Percentiles rank a stretch among this genome's conserved stretches.
phyloP scores from a whole-genome alignment of 2,888 invertebrate species.

The Neria commutata region DNA sequence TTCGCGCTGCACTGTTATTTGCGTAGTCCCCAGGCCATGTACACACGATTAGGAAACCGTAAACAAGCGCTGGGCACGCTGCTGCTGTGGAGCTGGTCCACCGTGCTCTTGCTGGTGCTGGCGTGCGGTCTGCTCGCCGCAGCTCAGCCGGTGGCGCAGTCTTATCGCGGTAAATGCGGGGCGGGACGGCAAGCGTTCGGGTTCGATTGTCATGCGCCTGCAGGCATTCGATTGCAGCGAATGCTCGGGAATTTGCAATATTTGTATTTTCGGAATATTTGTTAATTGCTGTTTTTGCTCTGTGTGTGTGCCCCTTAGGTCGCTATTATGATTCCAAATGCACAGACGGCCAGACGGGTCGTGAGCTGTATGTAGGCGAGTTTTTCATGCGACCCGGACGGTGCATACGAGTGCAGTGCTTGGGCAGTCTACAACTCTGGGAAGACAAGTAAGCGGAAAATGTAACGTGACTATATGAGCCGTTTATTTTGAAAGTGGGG shows the following conservation, averaged over 20 bases:
- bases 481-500: too few species aligned
- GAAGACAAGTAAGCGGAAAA: conserved; percentile 54
- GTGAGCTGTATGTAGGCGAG: conserved; percentile 55
- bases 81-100: not conserved
- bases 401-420: conserved; percentile 56
- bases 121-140: not conserved
- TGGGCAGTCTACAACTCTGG: conserved; percentile 53
- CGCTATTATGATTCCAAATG: conserved; percentile 32
- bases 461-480: too few species aligned
- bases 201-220: not conserved
- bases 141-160: not conserved
- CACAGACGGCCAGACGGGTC: conserved; percentile 48
- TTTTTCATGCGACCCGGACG: conserved; percentile 50
- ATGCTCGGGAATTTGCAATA: too few species aligned
- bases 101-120: not conserved
- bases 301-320: not conserved
- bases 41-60: not conserved
- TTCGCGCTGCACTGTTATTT: not conserved
- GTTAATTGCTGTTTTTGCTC: not conserved
- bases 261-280: too few species aligned
- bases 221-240: too few species aligned
- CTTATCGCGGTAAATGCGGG: conserved; percentile 1
- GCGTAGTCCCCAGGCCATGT: not conserved
- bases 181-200: too few species aligned
- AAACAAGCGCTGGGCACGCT: not conserved